A percentile compares a stretch with the other conserved stretches of the same genome.
phyloP scores from a whole-genome alignment of 2,797 vertebrate genomes.

The Clarias pachynema region DNA sequence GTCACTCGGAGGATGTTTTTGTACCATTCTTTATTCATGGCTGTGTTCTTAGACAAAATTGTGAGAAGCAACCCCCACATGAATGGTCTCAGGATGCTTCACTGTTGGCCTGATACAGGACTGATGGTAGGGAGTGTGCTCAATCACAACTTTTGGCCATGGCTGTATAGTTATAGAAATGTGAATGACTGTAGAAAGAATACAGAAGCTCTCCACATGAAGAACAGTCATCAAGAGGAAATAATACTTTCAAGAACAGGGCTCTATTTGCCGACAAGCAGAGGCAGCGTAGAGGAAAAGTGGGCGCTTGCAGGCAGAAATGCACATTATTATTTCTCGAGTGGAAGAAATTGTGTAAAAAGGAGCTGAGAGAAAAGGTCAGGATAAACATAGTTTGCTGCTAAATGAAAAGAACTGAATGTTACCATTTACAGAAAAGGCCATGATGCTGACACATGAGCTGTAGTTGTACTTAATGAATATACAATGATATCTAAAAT shows the following conservation, averaged over 20 bases:
- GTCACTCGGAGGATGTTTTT: too few relatives aligned
- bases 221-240: slow-evolving; percentile 24
- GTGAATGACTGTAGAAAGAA: slow-evolving; percentile 31
- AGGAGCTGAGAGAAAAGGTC: slow-evolving; percentile 54
- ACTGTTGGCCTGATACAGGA: too few relatives aligned
- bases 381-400: slow-evolving; percentile 28
- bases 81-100: too few relatives aligned
- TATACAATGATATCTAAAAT: slow-evolving; percentile 47
- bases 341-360: slow-evolving; percentile 42
- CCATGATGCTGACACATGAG: slow-evolving; percentile 46
- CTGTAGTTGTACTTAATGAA: slow-evolving; percentile 29
- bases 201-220: slow-evolving; percentile 20
- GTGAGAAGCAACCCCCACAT: too few relatives aligned
- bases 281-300: slow-evolving; percentile 37
- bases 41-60: too few relatives aligned
- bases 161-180: background rate
- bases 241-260: slow-evolving; percentile 42
- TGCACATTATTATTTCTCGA: slow-evolving; percentile 51
- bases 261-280: slow-evolving; percentile 45
- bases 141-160: too few relatives aligned
- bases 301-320: slow-evolving; percentile 40
- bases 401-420: slow-evolving; percentile 30
- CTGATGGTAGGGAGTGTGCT: too few relatives aligned
- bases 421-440: slow-evolving; percentile 33
- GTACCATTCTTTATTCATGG: too few relatives aligned